These are phyloP conservation scores for Scatophagus argus DNA, from an alignment of 2,113 vertebrate species.

Conservation along the genomic window DNA sequence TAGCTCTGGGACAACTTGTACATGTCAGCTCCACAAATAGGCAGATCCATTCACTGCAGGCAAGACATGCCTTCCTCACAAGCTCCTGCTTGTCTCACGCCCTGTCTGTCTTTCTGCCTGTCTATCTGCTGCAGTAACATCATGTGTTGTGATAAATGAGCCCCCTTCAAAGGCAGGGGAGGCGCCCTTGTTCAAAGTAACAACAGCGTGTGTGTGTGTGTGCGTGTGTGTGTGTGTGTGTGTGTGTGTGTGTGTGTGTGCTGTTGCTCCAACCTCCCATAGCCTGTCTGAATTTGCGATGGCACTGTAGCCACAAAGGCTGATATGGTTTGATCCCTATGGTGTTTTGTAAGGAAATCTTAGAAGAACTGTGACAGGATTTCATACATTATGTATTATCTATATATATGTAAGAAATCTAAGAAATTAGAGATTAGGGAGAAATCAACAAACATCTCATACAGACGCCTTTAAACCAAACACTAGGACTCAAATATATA, in stretches of 20 bases:
- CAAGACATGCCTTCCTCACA: constrained; percentile 24
- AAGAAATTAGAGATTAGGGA: background rate
- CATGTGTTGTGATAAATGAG: constrained; percentile 54
- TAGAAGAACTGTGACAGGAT: background rate
- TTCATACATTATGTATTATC: background rate
- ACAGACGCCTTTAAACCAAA: constrained; percentile 12
- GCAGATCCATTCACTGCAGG: constrained; percentile 47
- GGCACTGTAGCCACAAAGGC: background rate
- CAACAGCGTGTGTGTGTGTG: constrained; percentile 10
- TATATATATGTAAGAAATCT: constrained; percentile 3
- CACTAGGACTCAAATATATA: background rate
- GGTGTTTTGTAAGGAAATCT: constrained; percentile 10
- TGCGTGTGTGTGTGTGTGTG: background rate
- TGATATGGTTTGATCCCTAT: background rate
- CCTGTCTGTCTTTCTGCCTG: constrained; percentile 6
- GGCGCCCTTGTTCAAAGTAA: constrained; percentile 63
- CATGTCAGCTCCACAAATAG: constrained; percentile 70
- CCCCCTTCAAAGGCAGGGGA: constrained; percentile 28
- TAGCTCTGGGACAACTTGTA: constrained; percentile 54
- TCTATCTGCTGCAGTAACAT: constrained; percentile 7
- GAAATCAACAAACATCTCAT: constrained; percentile 22
- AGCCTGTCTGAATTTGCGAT: constrained; percentile 13
- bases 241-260: background rate
- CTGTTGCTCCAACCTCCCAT: constrained; percentile 1
- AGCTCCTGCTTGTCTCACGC: background rate